phyloP scores from a whole-genome alignment of 2,888 invertebrate species.

The Mimas tiliae region DNA sequence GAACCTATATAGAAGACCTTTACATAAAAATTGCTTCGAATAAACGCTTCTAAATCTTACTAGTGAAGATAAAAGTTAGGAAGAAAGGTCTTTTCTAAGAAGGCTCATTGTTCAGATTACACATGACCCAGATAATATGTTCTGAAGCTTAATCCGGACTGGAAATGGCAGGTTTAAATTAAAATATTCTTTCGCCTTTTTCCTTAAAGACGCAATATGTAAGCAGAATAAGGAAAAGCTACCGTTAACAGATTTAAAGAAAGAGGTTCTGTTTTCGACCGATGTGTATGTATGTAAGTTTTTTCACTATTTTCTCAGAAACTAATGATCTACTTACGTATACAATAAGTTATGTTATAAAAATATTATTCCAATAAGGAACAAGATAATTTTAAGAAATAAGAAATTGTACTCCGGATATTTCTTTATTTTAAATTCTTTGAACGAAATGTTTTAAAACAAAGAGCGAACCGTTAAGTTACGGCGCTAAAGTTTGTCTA shows the following conservation, averaged over 20 bases:
- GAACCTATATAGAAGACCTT: no score
- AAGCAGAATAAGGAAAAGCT: neutral
- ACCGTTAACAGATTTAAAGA: neutral
- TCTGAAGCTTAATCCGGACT: neutral
- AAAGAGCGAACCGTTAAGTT: neutral
- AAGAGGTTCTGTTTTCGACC: no score
- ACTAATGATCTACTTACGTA: no score
- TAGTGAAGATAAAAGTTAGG: neutral
- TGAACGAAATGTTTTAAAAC: constrained; percentile 3
- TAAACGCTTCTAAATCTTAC: neutral
- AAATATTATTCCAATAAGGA: neutral
- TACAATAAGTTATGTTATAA: no score
- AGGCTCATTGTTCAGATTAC: neutral
- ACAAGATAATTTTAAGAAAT: neutral
- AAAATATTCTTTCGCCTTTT: neutral
- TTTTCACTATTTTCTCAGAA: no score
- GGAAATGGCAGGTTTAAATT: neutral
- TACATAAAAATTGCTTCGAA: no score
- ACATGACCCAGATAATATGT: neutral
- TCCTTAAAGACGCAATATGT: neutral
- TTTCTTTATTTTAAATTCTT: neutral
- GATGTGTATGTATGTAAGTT: no score
- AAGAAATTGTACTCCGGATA: neutral
- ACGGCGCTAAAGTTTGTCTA: neutral
- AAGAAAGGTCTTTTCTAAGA: constrained; percentile 1